Base-by-base conservation (phyloP, 2,888 invertebrate genomes). In the Dioctria linearis region DNA sequence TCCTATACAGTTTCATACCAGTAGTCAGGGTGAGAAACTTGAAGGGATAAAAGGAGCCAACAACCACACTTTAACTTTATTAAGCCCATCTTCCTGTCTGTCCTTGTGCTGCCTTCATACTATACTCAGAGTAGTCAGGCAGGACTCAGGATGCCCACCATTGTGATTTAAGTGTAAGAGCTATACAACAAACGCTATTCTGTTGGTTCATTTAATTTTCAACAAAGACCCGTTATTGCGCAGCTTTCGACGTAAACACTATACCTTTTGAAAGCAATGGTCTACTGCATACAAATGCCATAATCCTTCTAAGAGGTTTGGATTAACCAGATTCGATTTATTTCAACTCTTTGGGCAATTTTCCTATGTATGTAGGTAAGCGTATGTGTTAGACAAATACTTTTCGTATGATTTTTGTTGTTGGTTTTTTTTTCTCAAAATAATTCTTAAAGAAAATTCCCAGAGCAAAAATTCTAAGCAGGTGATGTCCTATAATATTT, bases 191-290 rank as follows among this genome's bases (percentile, higher is more conserved):
- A 79, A 63, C 75, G 59, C 81, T 57, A 67, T 73, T 76, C 54
- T 80, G 69, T 81, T 61, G 81, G 81, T 66, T 80, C 81, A 75
- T 81, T 81, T 80, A 81, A 76, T 80, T 76, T 81, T 81, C 73
- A 65, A 78, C 66, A 79, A 81, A 79, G 79, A 65, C 54, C 75
- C 79, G 75, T 81, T 81, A 79, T 79, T 75, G 65, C 49, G 54
- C 25, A 75, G 79, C 67, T 63, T 73, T 61, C 73, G 67, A 79
- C 49, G 75, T 79, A 61, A 67, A 81, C 79, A 81, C 54, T 13
- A 25, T 25, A 57, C 11, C n/a, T 39, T n/a, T 5, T 51, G 3
- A 43, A 46, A 8, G 57, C 42, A 73, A 42, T 39, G 69, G 57
- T 73, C 57, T 57, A 54, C 57, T 57, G 73, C 59, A 57, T 73